These are phyloP conservation scores for Serinus canaria DNA, from an alignment of 2,113 vertebrate species.

Conservation along the genomic window DNA sequence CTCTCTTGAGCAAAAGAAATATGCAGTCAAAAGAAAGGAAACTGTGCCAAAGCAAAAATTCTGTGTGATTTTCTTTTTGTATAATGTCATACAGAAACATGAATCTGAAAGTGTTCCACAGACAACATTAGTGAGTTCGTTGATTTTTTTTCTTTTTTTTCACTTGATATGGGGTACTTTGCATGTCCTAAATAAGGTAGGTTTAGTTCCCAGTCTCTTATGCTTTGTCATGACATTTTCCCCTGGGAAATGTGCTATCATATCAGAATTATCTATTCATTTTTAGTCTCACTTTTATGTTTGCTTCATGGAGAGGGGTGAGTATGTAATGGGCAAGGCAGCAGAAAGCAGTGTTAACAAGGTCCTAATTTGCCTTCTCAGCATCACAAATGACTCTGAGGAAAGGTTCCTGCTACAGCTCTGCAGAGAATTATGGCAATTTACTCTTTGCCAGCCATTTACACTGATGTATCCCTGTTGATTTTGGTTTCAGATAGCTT, in stretches of 20 bases:
- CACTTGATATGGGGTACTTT: conserved; percentile 3
- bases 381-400: background rate
- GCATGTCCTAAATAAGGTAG: background rate
- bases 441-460: background rate
- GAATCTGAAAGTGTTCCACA: conserved; percentile 22
- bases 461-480: background rate
- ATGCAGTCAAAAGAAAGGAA: conserved; percentile 57
- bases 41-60: conserved; percentile 23
- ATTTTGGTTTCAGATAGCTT: background rate
- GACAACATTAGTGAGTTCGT: background rate
- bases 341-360: background rate
- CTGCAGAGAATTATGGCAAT: background rate
- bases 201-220: background rate
- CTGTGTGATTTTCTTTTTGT: conserved; percentile 34
- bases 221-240: background rate
- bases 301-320: background rate
- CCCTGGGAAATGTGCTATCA: background rate
- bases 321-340: background rate
- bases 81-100: conserved; percentile 30
- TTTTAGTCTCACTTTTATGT: background rate
- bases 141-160: background rate
- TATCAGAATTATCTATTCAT: background rate
- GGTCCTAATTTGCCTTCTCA: background rate
- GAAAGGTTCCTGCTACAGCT: background rate
- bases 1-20: conserved; percentile 40